phyloP scores from a whole-genome alignment of 2,113 vertebrate genomes.

The Cinclus cinclus region DNA sequence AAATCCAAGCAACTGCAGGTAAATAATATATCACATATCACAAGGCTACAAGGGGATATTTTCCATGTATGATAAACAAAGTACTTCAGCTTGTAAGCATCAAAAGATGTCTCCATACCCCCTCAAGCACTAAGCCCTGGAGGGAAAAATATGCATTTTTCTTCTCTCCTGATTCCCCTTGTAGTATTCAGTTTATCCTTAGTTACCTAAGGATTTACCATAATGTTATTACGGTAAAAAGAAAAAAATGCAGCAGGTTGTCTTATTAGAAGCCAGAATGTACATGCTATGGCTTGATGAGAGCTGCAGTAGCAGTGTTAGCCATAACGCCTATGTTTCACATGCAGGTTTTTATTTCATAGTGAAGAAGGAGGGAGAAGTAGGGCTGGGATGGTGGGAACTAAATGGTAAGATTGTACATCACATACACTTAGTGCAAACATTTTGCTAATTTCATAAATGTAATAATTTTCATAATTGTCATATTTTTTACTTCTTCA shows the following conservation, averaged over 20 bases:
- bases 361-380: background rate
- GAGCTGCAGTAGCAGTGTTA: background rate
- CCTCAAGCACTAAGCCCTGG: background rate
- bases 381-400: background rate
- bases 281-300: background rate
- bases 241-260: background rate
- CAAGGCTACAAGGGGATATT: background rate
- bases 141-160: background rate
- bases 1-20: background rate
- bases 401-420: background rate
- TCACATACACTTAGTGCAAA: background rate
- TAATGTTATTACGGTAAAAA: background rate
- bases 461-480: background rate
- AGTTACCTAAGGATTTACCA: background rate
- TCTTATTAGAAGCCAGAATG: background rate
- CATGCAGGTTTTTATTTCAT: background rate
- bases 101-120: background rate
- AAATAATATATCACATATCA: background rate
- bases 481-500: background rate
- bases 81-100: background rate
- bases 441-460: background rate
- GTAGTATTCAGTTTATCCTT: background rate
- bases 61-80: background rate
- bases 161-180: background rate
- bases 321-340: background rate